phyloP scores from a whole-genome alignment of 2,113 vertebrate genomes.

The Muntiacus muntjak region DNA sequence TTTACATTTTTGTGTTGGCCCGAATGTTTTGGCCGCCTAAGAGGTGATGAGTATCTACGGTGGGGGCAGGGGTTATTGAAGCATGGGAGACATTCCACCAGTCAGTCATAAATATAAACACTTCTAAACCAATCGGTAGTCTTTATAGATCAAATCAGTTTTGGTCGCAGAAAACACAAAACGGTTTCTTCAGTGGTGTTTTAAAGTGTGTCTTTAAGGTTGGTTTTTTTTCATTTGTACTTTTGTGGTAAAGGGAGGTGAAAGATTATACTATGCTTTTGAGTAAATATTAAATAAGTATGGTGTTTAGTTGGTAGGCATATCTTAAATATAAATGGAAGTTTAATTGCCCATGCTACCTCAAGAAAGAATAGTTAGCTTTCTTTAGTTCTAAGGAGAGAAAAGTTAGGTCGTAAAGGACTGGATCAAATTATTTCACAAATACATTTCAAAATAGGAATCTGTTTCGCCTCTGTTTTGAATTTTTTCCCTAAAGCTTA shows the following conservation, averaged over 20 bases:
- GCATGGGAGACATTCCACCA: constrained; percentile 33
- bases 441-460: not conserved
- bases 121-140: not conserved
- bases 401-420: not conserved
- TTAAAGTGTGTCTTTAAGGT: not conserved
- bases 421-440: constrained; percentile 27
- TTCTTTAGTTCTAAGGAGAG: constrained; percentile 2
- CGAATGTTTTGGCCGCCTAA: not conserved
- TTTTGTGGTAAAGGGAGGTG: not conserved
- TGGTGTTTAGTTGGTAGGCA: not conserved
- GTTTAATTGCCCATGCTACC: not conserved
- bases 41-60: not conserved
- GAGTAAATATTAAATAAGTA: not conserved
- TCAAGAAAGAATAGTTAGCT: constrained; percentile 36
- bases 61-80: constrained; percentile 7
- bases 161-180: not conserved
- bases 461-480: not conserved
- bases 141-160: not conserved
- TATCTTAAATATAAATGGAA: not conserved
- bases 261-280: not conserved
- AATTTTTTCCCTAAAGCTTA: not conserved
- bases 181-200: not conserved
- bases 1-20: not conserved
- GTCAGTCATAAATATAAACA: not conserved
- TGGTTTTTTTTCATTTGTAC: not conserved